phyloP scores from a whole-genome alignment of 2,888 invertebrate species.

The Agrochola lota region DNA sequence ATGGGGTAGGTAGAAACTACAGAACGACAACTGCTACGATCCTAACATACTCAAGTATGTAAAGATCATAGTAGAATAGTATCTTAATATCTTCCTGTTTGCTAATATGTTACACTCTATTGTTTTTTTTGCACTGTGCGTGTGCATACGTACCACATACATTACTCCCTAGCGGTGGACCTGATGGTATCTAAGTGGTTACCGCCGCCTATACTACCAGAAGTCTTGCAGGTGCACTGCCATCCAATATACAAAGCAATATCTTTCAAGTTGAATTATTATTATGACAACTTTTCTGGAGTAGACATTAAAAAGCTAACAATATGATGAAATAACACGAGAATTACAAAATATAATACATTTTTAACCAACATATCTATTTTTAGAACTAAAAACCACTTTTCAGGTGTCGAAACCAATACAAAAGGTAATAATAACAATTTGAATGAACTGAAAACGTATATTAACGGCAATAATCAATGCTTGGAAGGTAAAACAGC shows the following conservation, averaged over 20 bases:
- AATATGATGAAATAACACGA: neutral
- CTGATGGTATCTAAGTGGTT: neutral
- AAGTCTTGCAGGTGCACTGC: neutral
- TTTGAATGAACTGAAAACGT: constrained; percentile 49
- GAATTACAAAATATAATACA: neutral
- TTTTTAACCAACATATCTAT: constrained; percentile 2
- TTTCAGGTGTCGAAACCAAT: constrained; percentile 39
- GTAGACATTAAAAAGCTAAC: neutral
- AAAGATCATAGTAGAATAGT: too few relatives aligned
- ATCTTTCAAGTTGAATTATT: neutral
- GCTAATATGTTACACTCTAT: neutral
- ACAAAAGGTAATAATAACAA: constrained; percentile 45
- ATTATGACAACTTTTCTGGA: neutral
- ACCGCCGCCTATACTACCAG: too few relatives aligned
- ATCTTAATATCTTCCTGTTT: neutral
- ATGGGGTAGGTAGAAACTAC: too few relatives aligned
- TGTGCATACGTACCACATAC: neutral
- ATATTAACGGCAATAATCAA: constrained; percentile 59
- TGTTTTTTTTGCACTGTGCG: neutral
- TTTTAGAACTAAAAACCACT: constrained; percentile 24
- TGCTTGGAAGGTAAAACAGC: constrained; percentile 60
- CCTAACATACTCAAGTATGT: too few relatives aligned
- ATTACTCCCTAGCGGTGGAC: neutral
- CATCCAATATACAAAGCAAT: neutral
- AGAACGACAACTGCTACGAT: too few relatives aligned